phyloP scores from a whole-genome alignment of 2,888 invertebrate genomes.

The Conus canariensis region DNA sequence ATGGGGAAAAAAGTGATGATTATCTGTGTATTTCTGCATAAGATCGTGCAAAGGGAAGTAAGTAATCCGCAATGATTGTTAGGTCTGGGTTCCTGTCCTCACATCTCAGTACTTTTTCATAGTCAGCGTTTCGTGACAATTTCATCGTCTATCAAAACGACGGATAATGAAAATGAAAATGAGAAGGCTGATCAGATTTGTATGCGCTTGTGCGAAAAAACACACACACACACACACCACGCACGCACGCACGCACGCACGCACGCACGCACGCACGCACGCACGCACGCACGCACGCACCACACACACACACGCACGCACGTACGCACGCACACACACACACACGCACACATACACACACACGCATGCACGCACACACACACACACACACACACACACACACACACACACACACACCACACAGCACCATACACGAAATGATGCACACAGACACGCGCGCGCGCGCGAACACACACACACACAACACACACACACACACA shows the following conservation, averaged over 20 bases:
- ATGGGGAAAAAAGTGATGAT: too few species aligned
- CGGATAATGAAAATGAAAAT: too few species aligned
- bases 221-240: constrained; percentile 16
- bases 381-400: neutral
- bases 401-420: neutral
- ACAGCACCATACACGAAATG: neutral
- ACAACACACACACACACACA: neutral
- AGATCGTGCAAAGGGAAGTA: too few species aligned
- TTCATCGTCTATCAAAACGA: too few species aligned
- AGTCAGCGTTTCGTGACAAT: too few species aligned
- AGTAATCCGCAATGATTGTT: too few species aligned
- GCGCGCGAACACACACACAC: neutral
- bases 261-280: neutral
- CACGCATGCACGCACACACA: neutral
- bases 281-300: neutral
- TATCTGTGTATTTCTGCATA: too few species aligned
- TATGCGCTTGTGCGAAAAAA: too few species aligned
- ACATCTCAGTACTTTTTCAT: too few species aligned
- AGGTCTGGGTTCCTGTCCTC: too few species aligned
- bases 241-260: neutral
- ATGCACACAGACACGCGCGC: neutral
- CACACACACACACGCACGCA: neutral
- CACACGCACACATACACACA: neutral
- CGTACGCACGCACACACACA: neutral
- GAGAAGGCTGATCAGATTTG: too few species aligned